Conservation (phyloP, 2,113 vertebrate species). For the Otus sunia region DNA sequence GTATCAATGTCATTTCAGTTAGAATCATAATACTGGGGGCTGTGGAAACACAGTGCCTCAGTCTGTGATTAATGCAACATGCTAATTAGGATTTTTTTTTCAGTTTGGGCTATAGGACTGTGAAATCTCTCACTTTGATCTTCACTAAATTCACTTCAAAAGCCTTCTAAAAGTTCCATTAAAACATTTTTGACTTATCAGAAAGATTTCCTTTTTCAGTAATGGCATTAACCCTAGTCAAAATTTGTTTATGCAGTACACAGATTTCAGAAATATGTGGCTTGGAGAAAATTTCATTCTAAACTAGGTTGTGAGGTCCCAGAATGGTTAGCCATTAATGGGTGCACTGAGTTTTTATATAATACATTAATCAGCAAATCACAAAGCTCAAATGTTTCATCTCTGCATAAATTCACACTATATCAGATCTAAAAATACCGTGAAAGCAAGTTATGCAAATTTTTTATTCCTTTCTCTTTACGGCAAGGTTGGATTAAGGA, state of each 20-base stretch:
- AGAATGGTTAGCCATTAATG: not conserved
- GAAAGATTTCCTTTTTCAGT: not conserved
- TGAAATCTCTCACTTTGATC: conserved; percentile 22
- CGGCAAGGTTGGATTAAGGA: not conserved
- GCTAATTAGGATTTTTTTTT: conserved; percentile 25
- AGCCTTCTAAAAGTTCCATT: not conserved
- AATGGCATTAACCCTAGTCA: not conserved
- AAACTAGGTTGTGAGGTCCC: not conserved
- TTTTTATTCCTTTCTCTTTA: not conserved
- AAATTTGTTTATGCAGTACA: not conserved
- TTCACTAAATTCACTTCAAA: conserved; percentile 54
- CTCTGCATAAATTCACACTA: not conserved
- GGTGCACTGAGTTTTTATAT: not conserved
- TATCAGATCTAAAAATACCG: not conserved
- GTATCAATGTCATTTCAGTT: conserved; percentile 5
- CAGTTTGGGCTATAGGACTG: not conserved
- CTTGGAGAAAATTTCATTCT: not conserved
- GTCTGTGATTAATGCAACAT: conserved; percentile 35
- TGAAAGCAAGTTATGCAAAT: not conserved
- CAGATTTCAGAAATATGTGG: not conserved
- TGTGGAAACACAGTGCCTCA: not conserved
- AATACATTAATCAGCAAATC: not conserved
- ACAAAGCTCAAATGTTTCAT: not conserved
- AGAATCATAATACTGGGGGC: not conserved
- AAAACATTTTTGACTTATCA: not conserved